Evolutionary conservation across 2,888 invertebrate genomes (phyloP).

Genomic region (Plemyria rubiginata): DNA sequence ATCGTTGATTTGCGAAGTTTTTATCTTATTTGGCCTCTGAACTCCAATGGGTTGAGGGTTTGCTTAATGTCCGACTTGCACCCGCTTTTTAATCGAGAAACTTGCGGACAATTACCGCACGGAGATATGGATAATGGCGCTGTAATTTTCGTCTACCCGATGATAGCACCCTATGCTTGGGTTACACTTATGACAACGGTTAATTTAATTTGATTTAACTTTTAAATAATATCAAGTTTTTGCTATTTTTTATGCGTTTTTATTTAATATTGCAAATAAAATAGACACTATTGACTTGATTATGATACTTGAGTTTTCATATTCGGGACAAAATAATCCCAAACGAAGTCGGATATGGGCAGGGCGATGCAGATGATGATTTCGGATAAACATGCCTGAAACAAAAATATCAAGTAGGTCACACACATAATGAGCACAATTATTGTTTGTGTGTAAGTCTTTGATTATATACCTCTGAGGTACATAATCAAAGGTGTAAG

Average conservation of each 20-base stretch:
- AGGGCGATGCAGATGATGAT: no score
- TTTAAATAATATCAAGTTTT: background rate
- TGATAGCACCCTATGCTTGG: conserved; percentile 41
- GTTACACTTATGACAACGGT: conserved; percentile 30
- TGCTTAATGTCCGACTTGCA: conserved; percentile 59
- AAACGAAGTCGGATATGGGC: no score
- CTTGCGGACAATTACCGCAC: conserved; percentile 62
- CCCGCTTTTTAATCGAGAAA: conserved; percentile 67
- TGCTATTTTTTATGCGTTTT: background rate
- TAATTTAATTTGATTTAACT: background rate
- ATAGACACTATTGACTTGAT: background rate
- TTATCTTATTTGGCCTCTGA: conserved; percentile 58
- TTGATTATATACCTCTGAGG: no score
- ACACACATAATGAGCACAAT: no score
- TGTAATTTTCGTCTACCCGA: conserved; percentile 56
- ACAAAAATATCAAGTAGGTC: no score
- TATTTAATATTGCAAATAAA: background rate
- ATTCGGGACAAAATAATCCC: no score
- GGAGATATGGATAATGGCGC: conserved; percentile 61
- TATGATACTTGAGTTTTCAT: no score
- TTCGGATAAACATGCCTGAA: no score
- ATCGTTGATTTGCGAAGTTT: conserved; percentile 57
- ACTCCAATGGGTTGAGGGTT: conserved; percentile 47
- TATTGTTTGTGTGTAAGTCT: background rate
- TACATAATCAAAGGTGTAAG: no score